Conservation (phyloP, 2,888 invertebrate genomes). For the Caenorhabditis drosophilae region DNA sequence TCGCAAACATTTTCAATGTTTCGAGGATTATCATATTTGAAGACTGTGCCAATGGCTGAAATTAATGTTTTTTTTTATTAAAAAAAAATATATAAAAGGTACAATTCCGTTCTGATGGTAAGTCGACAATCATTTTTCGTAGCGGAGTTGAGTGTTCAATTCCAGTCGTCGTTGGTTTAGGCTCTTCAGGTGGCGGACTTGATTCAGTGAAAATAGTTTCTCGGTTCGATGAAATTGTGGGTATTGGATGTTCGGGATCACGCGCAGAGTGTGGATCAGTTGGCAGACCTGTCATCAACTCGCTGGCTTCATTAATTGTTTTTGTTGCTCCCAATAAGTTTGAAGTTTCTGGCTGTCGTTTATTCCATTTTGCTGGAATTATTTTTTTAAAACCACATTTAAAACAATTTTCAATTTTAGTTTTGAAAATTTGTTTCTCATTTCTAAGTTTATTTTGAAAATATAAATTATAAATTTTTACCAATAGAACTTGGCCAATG, state of each 20-base stretch:
- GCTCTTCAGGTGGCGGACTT: constrained; percentile 44
- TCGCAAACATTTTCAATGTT: not conserved
- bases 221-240: constrained; percentile 13
- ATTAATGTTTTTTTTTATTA: constrained; percentile 4
- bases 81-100: constrained; percentile 1
- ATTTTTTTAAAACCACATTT: too few species aligned
- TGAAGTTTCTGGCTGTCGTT: constrained; percentile 28
- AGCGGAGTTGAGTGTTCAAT: constrained; percentile 20
- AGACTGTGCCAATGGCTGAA: constrained; percentile 30
- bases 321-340: constrained; percentile 17
- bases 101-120: constrained; percentile 23
- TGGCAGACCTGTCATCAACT: constrained; percentile 18
- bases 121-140: constrained; percentile 30
- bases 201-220: constrained; percentile 16
- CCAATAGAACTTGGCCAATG: too few species aligned
- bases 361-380: constrained; percentile 29
- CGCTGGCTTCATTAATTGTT: constrained; percentile 33
- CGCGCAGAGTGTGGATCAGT: constrained; percentile 37
- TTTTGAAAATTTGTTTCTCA: too few species aligned
- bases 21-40: constrained; percentile 30
- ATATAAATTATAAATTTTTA: too few species aligned
- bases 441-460: too few species aligned
- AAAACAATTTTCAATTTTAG: too few species aligned
- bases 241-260: constrained; percentile 31
- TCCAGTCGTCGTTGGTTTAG: constrained; percentile 26